Evolutionary conservation across 2,113 vertebrate species (phyloP).

Genomic region (Ochotona curzoniae): DNA sequence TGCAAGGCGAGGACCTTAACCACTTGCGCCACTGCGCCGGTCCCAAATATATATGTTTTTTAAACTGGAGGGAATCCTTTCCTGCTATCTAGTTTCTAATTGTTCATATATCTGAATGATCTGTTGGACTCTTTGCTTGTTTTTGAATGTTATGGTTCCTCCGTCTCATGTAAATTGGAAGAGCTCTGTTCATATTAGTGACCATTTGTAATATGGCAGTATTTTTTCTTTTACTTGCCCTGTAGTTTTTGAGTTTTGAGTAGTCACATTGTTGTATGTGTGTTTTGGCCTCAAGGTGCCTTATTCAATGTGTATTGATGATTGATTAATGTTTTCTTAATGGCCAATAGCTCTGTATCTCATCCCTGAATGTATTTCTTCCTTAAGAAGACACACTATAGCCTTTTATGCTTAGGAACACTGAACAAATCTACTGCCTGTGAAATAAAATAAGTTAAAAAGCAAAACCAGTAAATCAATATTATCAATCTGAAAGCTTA

Average conservation of each 20-base stretch:
- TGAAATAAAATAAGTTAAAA: background rate
- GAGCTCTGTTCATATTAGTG: background rate
- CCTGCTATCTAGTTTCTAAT: background rate
- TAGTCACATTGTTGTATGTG: background rate
- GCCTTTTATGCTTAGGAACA: background rate
- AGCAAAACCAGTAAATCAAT: background rate
- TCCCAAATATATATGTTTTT: background rate
- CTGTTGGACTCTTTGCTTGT: background rate
- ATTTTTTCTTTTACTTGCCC: background rate
- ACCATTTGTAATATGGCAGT: background rate
- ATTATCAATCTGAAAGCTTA: background rate
- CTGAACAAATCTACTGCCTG: background rate
- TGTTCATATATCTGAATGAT: background rate
- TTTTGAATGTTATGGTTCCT: background rate
- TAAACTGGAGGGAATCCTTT: background rate
- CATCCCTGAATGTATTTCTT: background rate
- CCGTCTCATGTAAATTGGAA: constrained; percentile 11
- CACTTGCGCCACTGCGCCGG: too few species aligned
- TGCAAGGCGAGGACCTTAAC: too few species aligned
- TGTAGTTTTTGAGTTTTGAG: background rate
- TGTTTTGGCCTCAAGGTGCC: too few species aligned
- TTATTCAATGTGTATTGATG: too few species aligned
- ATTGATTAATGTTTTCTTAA: background rate
- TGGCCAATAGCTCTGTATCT: background rate
- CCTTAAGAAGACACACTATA: background rate